Evolutionary conservation across 1,140 invertebrate genomes (phyloP).

Genomic region (Lordiphosa clarofinis): DNA sequence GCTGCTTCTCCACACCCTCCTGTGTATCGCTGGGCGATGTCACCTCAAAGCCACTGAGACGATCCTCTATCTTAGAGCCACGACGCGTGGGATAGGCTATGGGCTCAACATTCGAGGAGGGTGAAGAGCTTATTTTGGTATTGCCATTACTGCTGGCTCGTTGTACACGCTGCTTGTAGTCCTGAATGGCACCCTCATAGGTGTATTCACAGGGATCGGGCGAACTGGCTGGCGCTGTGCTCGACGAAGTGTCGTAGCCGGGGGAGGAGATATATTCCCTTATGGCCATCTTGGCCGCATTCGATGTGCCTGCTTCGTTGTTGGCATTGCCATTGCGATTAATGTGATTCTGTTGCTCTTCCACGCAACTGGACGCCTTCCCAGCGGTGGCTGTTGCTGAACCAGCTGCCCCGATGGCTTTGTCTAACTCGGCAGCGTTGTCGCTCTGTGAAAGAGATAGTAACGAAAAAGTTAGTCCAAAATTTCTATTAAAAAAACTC

Average conservation of each 20-base stretch:
- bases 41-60: conserved; percentile 73
- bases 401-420: conserved; percentile 47
- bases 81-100: conserved; percentile 66
- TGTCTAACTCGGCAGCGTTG: conserved; percentile 63
- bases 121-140: conserved; percentile 6
- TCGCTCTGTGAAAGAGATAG: conserved; percentile 53
- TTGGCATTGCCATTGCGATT: conserved; percentile 52
- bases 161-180: conserved; percentile 87
- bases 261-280: conserved; percentile 76
- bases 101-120: conserved; percentile 31
- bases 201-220: conserved; percentile 85
- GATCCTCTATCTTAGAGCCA: conserved; percentile 76
- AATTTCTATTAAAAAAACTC: too few species aligned
- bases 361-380: conserved; percentile 13
- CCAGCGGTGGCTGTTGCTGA: conserved; percentile 8
- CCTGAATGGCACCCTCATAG: conserved; percentile 91
- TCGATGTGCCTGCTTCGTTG: conserved; percentile 23
- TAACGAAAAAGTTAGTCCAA: not conserved
- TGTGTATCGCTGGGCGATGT: conserved; percentile 78
- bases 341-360: conserved; percentile 63
- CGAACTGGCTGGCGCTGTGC: conserved; percentile 69
- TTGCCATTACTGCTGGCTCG: conserved; percentile 79
- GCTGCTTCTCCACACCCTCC: conserved; percentile 71
- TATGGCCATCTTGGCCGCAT: conserved; percentile 28
- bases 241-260: conserved; percentile 74